These are phyloP conservation scores for Morpho deidamia DNA, from an alignment of 2,888 invertebrate genomes.

Conservation along the genomic window DNA sequence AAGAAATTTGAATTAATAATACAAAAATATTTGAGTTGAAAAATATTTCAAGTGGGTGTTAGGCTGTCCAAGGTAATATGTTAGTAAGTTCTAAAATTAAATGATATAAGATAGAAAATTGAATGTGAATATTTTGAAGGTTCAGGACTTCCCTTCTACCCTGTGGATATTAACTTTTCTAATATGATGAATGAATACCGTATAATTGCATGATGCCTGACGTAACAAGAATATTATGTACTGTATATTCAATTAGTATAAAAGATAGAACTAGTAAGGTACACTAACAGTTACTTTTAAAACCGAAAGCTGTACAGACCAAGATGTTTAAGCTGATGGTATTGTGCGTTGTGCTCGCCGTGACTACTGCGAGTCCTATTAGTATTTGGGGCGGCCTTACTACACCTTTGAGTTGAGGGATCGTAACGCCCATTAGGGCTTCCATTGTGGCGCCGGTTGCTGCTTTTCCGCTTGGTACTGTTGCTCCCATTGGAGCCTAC, in stretches of 20 bases:
- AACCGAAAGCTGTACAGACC: conserved; percentile 63
- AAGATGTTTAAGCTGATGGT: conserved; percentile 80
- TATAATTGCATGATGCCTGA: conserved; percentile 1
- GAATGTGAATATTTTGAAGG: background rate
- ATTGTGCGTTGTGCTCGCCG: conserved; percentile 79
- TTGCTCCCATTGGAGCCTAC: conserved; percentile 35
- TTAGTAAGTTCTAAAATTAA: background rate
- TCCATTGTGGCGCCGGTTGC: too few relatives aligned
- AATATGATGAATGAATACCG: conserved; percentile 2
- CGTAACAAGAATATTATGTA: background rate
- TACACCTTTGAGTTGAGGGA: background rate
- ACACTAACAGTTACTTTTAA: conserved; percentile 54
- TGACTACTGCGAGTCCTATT: conserved; percentile 71
- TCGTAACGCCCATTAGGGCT: background rate
- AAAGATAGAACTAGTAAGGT: conserved; percentile 34
- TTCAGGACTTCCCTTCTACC: background rate
- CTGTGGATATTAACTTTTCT: conserved; percentile 2
- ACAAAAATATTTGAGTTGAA: too few relatives aligned
- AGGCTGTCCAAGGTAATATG: too few relatives aligned
- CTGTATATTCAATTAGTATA: background rate
- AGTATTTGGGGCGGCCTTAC: conserved; percentile 26
- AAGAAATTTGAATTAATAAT: too few relatives aligned
- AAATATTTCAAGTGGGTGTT: too few relatives aligned
- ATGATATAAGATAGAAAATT: background rate
- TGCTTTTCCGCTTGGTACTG: conserved; percentile 25